A percentile compares a stretch with the other conserved stretches of the same genome.
Conservation (phyloP, 1,140 invertebrate species). For the Platorchestia sp. region DNA sequence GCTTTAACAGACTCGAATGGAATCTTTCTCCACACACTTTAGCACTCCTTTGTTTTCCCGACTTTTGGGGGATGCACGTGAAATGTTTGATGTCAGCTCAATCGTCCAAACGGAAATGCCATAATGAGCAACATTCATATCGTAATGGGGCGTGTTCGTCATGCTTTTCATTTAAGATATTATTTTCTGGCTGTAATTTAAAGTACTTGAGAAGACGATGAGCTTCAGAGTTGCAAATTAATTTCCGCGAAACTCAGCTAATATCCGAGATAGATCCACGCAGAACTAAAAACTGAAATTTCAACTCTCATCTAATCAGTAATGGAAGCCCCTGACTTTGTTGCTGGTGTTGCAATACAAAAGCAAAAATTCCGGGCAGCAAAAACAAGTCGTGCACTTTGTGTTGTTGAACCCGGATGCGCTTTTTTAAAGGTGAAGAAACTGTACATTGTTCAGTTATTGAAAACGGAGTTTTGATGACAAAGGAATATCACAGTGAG, state of each 20-base stretch:
- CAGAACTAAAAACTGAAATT: not conserved
- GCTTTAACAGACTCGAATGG: not conserved
- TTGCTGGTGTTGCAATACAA: not conserved
- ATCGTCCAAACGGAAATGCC: not conserved
- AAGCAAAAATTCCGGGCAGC: not conserved
- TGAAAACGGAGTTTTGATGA: not conserved
- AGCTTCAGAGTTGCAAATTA: not conserved
- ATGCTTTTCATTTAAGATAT: not conserved
- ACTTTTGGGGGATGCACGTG: not conserved
- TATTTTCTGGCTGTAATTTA: not conserved
- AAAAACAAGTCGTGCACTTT: not conserved
- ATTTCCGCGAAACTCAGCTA: not conserved
- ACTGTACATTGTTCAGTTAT: not conserved
- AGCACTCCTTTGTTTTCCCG: not conserved
- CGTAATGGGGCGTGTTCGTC: not conserved
- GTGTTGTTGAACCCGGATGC: not conserved
- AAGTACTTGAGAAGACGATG: not conserved
- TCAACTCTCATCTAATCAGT: conserved; percentile 8
- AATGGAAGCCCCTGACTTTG: not conserved
- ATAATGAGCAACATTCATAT: not conserved
- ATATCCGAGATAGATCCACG: not conserved
- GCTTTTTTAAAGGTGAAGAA: not conserved
- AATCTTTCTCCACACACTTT: not conserved
- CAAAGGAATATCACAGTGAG: not conserved
- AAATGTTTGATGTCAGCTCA: not conserved